A percentile compares a stretch with the other conserved stretches of the same genome.
Conservation (phyloP, 2,113 vertebrate species). For the Coturnix japonica region DNA sequence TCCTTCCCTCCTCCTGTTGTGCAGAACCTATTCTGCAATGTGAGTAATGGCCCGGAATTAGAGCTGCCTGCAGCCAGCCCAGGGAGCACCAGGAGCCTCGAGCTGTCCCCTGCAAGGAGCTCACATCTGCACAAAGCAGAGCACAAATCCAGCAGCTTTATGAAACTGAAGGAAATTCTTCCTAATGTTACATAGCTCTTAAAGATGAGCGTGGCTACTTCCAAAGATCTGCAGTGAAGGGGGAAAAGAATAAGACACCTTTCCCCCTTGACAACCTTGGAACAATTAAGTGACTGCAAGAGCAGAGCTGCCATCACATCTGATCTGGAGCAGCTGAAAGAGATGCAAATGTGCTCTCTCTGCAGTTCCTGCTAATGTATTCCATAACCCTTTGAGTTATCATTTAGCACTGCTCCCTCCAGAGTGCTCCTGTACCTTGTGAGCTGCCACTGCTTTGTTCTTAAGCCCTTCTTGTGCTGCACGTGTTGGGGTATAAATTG, state of each 20-base stretch:
- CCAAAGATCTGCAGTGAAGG: neutral
- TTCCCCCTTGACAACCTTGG: neutral
- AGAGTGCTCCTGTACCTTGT: neutral
- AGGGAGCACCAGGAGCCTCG: neutral
- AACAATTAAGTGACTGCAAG: slow-evolving; percentile 35
- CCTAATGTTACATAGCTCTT: neutral
- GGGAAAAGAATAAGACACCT: neutral
- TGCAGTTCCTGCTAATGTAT: slow-evolving; percentile 11
- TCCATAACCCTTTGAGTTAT: slow-evolving; percentile 31
- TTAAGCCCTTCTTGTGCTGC: neutral
- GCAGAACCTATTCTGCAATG: neutral
- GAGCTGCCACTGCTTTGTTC: slow-evolving; percentile 3
- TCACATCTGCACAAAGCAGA: neutral
- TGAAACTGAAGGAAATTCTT: neutral
- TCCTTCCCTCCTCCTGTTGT: neutral
- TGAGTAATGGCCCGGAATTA: neutral
- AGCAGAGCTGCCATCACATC: slow-evolving; percentile 57
- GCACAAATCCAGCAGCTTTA: neutral
- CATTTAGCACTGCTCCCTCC: neutral
- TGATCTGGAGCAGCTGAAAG: slow-evolving; percentile 34
- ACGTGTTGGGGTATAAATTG: slow-evolving; percentile 26
- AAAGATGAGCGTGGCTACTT: neutral
- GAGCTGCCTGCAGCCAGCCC: slow-evolving; percentile 10
- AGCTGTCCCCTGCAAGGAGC: neutral
- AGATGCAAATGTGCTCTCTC: slow-evolving; percentile 55